A percentile compares a stretch with the other conserved stretches of the same genome.
phyloP scores from a whole-genome alignment of 2,888 invertebrate genomes.

The Himalopsyche kuldschensis region DNA sequence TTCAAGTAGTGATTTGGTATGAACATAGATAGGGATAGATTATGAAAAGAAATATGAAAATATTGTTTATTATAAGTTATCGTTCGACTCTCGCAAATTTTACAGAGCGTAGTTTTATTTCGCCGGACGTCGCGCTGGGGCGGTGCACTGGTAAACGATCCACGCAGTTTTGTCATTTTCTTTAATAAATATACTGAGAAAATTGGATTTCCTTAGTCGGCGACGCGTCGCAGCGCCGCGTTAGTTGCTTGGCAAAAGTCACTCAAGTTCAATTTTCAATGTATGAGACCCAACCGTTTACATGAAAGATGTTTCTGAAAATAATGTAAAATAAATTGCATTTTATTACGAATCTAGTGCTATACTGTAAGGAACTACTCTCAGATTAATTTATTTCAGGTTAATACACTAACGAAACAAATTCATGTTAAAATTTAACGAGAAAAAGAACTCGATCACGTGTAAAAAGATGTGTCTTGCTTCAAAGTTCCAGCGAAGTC shows the following conservation, averaged over 20 bases:
- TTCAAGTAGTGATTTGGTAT: no score
- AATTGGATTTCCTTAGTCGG: slow-evolving; percentile 11
- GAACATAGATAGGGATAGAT: no score
- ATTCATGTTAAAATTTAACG: no score
- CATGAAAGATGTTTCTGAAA: neutral
- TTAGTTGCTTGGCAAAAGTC: neutral
- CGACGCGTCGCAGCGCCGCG: neutral
- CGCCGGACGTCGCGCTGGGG: neutral
- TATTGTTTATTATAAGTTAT: neutral
- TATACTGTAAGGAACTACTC: no score
- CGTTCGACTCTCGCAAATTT: neutral
- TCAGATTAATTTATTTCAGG: no score
- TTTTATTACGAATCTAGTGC: no score
- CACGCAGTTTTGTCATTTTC: slow-evolving; percentile 2
- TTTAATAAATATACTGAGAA: slow-evolving; percentile 17
- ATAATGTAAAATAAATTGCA: neutral
- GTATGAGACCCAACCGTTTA: neutral
- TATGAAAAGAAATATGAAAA: no score
- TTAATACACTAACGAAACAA: no score
- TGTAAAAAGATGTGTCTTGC: no score
- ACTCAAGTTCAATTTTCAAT: slow-evolving; percentile 15
- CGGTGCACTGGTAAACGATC: neutral
- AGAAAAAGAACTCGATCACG: no score
- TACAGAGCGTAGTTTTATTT: neutral
- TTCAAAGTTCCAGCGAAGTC: no score